Percentiles rank a stretch among this genome's conserved stretches.
Conservation (phyloP, 2,113 vertebrate species). For the Engraulis encrasicolus region DNA sequence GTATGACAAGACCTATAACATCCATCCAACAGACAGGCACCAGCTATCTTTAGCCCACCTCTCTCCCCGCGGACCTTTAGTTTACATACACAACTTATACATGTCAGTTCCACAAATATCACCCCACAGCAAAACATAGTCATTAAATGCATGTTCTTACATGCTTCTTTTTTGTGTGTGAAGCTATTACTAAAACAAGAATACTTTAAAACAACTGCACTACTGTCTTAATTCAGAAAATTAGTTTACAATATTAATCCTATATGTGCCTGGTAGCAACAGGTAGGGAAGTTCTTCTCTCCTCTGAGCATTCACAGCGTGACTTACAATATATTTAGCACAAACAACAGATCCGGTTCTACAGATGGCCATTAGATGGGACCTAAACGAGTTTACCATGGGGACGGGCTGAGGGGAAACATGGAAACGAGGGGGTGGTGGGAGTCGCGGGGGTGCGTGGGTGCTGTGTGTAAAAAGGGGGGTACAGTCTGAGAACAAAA, state of each 20-base stretch:
- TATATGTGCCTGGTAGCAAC: background rate
- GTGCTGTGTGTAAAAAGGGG: background rate
- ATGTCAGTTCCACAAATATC: background rate
- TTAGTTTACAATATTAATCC: too few species aligned
- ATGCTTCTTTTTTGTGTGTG: background rate
- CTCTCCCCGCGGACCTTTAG: background rate
- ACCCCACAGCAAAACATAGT: background rate
- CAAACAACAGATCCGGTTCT: slow-evolving; percentile 22
- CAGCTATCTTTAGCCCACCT: background rate
- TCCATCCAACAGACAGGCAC: background rate
- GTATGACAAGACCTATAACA: background rate
- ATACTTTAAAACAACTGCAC: too few species aligned
- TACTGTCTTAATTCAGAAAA: too few species aligned
- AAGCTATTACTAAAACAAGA: background rate
- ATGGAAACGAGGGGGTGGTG: background rate
- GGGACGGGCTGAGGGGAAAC: background rate
- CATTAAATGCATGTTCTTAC: background rate
- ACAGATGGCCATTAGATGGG: background rate
- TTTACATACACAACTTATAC: background rate
- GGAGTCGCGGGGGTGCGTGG: background rate
- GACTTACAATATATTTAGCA: slow-evolving; percentile 32
- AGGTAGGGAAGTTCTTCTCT: background rate
- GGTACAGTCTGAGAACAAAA: slow-evolving; percentile 45
- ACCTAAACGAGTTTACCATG: background rate
- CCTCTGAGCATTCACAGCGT: background rate